These are phyloP conservation scores for Mythimna lalbum DNA, from an alignment of 2,888 invertebrate species.

Conservation along the genomic window DNA sequence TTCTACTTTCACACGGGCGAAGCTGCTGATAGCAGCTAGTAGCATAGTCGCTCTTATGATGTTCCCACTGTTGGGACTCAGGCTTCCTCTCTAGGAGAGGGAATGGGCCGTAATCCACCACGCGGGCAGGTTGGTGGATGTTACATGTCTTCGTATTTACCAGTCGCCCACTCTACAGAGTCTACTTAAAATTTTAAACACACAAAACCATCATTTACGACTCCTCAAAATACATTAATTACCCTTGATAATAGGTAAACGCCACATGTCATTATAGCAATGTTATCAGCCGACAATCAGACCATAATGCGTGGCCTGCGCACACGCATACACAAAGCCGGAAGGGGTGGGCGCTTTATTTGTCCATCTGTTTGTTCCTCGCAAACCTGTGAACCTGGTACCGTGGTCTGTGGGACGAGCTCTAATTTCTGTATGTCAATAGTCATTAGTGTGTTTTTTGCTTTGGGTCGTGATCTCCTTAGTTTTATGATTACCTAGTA, in stretches of 20 bases:
- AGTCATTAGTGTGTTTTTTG: constrained; percentile 30
- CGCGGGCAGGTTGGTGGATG: too few species aligned
- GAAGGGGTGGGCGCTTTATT: constrained; percentile 68
- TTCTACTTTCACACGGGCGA: too few species aligned
- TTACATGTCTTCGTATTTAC: too few species aligned
- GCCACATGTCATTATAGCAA: constrained; percentile 32
- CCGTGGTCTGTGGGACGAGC: constrained; percentile 31
- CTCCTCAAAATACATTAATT: constrained; percentile 45
- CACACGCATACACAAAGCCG: constrained; percentile 57
- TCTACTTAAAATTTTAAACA: too few species aligned
- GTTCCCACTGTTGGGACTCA: too few species aligned
- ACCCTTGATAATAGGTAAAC: constrained; percentile 29
- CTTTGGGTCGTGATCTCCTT: not conserved
- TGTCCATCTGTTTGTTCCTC: constrained; percentile 65
- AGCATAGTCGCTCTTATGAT: too few species aligned
- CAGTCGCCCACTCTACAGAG: too few species aligned
- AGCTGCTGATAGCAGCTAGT: too few species aligned
- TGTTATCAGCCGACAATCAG: constrained; percentile 59
- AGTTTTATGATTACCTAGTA: constrained; percentile 7
- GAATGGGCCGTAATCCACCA: too few species aligned
- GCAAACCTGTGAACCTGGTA: constrained; percentile 51
- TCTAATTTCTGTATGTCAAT: constrained; percentile 61
- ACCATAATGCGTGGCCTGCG: constrained; percentile 45
- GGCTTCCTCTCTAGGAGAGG: too few species aligned
- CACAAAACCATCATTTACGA: too few species aligned